Conservation (phyloP, 2,888 invertebrate genomes). For the Heteromurus nitidus region DNA sequence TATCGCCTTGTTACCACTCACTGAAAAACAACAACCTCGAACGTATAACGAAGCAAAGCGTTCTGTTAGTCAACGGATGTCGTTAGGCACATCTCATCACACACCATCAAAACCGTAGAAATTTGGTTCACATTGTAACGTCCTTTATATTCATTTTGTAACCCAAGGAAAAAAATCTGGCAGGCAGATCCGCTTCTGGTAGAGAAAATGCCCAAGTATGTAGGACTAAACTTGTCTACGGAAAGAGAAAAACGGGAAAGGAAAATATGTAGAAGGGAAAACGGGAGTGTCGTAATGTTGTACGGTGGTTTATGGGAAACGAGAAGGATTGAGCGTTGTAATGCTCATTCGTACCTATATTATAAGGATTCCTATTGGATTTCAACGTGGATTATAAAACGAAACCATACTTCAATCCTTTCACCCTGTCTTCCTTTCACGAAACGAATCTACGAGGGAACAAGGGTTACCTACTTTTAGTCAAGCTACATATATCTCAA, state of each 20-base stretch:
- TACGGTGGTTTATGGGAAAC: slow-evolving; percentile 18
- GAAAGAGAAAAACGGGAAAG: neutral
- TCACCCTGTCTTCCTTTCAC: neutral
- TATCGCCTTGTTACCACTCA: neutral
- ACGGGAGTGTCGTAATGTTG: neutral
- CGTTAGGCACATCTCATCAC: too few relatives aligned
- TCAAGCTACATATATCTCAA: too few relatives aligned
- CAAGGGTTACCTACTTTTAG: too few relatives aligned
- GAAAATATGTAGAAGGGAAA: slow-evolving; percentile 4
- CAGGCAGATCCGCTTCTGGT: too few relatives aligned
- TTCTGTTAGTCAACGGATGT: too few relatives aligned
- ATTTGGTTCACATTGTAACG: neutral
- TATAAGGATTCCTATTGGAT: slow-evolving; percentile 5
- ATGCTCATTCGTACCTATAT: neutral
- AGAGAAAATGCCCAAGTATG: neutral
- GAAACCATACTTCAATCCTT: neutral
- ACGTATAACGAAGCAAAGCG: neutral
- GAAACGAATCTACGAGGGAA: too few relatives aligned
- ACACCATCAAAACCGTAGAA: too few relatives aligned
- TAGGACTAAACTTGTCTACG: neutral
- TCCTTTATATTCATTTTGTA: neutral
- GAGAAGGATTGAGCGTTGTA: neutral
- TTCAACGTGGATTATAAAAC: neutral
- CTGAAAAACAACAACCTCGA: neutral
- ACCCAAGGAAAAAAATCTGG: neutral